Evolutionary conservation across 1,140 invertebrate species (phyloP).

Genomic region (Brachionus sp.): DNA sequence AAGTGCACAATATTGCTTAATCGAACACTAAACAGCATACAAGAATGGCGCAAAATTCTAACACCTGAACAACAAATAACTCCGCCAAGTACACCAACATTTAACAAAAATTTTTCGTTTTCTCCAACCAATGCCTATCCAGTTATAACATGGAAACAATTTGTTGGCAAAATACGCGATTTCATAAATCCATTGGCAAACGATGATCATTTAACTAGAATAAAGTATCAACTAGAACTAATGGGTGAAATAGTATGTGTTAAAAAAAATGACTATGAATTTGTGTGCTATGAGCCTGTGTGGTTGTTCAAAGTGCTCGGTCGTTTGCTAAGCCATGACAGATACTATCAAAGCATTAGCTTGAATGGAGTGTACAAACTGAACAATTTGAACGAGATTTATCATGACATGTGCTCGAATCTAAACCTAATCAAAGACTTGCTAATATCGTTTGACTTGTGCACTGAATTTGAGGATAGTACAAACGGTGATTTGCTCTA

Average conservation of each 20-base stretch:
- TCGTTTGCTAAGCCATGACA: conserved; percentile 66
- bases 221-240: conserved; percentile 68
- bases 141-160: conserved; percentile 67
- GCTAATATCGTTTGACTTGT: conserved; percentile 67
- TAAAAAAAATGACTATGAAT: conserved; percentile 63
- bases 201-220: conserved; percentile 67
- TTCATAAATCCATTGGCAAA: conserved; percentile 70
- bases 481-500: neutral
- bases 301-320: conserved; percentile 76
- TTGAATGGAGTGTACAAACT: neutral
- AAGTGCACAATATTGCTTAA: conserved; percentile 13
- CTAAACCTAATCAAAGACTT: conserved; percentile 47
- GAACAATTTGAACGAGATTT: neutral
- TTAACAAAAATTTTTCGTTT: neutral
- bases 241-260: conserved; percentile 69
- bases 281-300: conserved; percentile 70
- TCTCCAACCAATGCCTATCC: conserved; percentile 55
- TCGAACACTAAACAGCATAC: neutral
- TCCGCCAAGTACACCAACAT: neutral
- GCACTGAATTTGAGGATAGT: conserved; percentile 70
- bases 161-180: conserved; percentile 65
- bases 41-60: conserved; percentile 9
- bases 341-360: neutral
- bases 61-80: neutral
- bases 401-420: neutral